Evolutionary conservation across 1,140 invertebrate species (phyloP).

Genomic region (Bombus polaris): DNA sequence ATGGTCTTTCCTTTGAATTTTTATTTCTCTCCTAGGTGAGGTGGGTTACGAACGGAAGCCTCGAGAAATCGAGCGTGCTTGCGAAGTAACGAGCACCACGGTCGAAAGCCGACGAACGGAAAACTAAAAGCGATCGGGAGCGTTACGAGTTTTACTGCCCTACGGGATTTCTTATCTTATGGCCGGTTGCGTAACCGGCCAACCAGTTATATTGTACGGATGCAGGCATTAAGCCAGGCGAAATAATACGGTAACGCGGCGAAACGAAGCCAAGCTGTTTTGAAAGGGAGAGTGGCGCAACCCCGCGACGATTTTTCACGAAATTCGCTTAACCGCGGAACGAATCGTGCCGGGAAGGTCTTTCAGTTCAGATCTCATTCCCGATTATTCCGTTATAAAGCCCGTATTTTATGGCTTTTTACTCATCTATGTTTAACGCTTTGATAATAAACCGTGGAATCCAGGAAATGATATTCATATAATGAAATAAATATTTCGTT

Average conservation of each 20-base stretch:
- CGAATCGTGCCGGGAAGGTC: background rate
- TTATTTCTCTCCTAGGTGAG: background rate
- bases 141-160: slow-evolving; percentile 67
- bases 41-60: background rate
- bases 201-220: slow-evolving; percentile 65
- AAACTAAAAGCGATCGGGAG: slow-evolving; percentile 66
- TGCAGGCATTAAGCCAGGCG: slow-evolving; percentile 57
- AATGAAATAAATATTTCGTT: background rate
- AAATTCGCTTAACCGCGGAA: slow-evolving; percentile 38
- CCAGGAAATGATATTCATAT: background rate
- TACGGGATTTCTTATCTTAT: slow-evolving; percentile 70
- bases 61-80: slow-evolving; percentile 61
- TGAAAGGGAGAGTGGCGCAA: slow-evolving; percentile 60
- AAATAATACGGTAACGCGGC: slow-evolving; percentile 62
- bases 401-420: background rate
- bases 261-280: slow-evolving; percentile 40
- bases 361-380: background rate
- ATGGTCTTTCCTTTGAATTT: slow-evolving; percentile 17
- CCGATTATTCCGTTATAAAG: slow-evolving; percentile 29
- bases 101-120: slow-evolving; percentile 50
- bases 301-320: slow-evolving; percentile 51
- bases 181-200: slow-evolving; percentile 57
- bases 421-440: background rate
- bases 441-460: background rate
- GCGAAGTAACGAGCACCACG: slow-evolving; percentile 46